Base-by-base conservation (phyloP, 2,797 vertebrate genomes). In the Holocentrus rufus region DNA sequence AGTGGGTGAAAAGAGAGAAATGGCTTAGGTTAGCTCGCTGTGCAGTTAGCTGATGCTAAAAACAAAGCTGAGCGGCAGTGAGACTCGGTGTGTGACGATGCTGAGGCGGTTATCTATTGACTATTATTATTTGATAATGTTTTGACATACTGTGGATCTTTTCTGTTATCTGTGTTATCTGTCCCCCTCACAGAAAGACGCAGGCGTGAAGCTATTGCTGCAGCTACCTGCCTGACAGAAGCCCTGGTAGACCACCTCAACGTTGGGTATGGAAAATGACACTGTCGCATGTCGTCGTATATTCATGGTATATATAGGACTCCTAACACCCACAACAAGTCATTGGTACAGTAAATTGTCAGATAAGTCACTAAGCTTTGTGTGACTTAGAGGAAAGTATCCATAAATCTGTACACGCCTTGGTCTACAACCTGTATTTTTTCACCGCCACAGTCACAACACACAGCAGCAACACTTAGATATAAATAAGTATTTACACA, bases 171-270 rank as follows among this genome's bases (percentile, higher is more conserved):
- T 54, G 4, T 31, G 8, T 65, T 30, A 0, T 4, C 56, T 64
- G 46, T 55, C 14, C 31, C 31, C 46, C 58, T 18, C 39, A 49
- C 89, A 98, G 97, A 98, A 80, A 94, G 94, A 81, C 93, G 96
- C 36, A 93, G 96, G 53, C 93, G 95, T 81, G 96, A 98, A 58
- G 96, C 96, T 1, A 96, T 97, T 47, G 70, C 95, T 39, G 96
- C 97, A 14, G 97, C 96, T 9, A 97, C 96, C 15, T 93, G 93
- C 82, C 88, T 98, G 70, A 98, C 96, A 0, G 96, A 98, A 93
- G 96, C 96, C 6, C 84, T 98, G 82, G 96, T 98, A 46, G 96
- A 98, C 72, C 97, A 98, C 80, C 95, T 98, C 53, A 98, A 98
- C 72, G 96, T 97, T 31, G 97, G 97, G 97, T 98, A 95, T 76